Conservation (phyloP, 2,888 invertebrate genomes). For the Euplagia quadripunctaria region DNA sequence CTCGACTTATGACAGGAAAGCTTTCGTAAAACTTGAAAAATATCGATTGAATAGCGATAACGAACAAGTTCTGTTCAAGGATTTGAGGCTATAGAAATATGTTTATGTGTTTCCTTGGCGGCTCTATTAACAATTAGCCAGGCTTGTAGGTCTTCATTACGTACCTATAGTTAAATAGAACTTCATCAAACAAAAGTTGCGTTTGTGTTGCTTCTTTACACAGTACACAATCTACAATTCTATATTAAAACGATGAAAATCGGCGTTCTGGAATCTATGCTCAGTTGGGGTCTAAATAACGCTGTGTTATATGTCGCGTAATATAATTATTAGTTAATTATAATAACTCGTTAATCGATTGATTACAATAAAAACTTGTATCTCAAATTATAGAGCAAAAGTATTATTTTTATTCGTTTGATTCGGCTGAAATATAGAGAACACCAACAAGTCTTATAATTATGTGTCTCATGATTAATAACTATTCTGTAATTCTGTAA, state of each 20-base stretch:
- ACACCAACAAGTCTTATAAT: no score
- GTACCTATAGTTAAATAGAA: not conserved
- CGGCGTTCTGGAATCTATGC: no score
- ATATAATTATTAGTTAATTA: no score
- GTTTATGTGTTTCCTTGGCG: constrained; percentile 26
- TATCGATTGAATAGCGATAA: constrained; percentile 55
- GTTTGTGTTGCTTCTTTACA: not conserved
- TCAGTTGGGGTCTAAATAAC: no score
- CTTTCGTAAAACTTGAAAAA: constrained; percentile 59
- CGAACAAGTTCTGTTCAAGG: constrained; percentile 42
- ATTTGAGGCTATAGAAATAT: constrained; percentile 36
- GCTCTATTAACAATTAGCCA: not conserved
- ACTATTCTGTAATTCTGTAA: not conserved
- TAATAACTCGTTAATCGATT: no score
- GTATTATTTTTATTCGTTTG: no score
- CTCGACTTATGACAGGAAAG: constrained; percentile 62
- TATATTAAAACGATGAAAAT: not conserved
- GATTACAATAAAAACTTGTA: no score
- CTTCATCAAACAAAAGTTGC: not conserved
- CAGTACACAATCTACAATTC: not conserved
- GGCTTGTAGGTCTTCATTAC: not conserved
- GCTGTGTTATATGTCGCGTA: no score
- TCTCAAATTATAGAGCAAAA: no score
- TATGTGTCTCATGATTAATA: no score
- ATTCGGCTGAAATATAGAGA: no score